Conservation (phyloP, 2,797 vertebrate genomes). For the Pseudochromis fuscus region DNA sequence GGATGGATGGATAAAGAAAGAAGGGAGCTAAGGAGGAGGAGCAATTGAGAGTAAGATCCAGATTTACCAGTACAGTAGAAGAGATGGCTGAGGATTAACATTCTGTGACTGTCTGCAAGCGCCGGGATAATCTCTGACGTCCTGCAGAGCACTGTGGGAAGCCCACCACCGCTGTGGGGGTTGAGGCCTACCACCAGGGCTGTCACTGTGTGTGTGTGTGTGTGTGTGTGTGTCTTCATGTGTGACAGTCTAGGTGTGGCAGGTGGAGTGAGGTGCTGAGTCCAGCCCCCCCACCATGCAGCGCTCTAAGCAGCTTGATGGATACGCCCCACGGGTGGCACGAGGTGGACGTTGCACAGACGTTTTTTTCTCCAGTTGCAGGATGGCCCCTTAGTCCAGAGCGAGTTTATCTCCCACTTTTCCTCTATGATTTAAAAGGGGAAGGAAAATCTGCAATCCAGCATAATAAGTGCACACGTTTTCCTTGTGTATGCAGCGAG, state of each 20-base stretch:
- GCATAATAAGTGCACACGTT: slow-evolving; percentile 40
- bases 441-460: slow-evolving; percentile 25
- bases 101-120: slow-evolving; percentile 80
- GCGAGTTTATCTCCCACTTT: slow-evolving; percentile 30
- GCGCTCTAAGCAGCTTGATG: slow-evolving; percentile 64
- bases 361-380: slow-evolving; percentile 25
- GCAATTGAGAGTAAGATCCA: slow-evolving; percentile 63
- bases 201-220: slow-evolving; percentile 45
- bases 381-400: slow-evolving; percentile 12
- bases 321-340: slow-evolving; percentile 54
- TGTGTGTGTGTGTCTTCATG: slow-evolving; percentile 23
- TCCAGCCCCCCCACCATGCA: slow-evolving; percentile 46
- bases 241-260: slow-evolving; percentile 62
- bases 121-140: slow-evolving; percentile 76
- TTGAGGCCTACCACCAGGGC: slow-evolving; percentile 68
- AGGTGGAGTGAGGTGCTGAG: slow-evolving; percentile 68
- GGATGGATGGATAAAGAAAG: slow-evolving; percentile 58
- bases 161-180: slow-evolving; percentile 66
- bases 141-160: slow-evolving; percentile 76
- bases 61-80: slow-evolving; percentile 74
- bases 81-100: slow-evolving; percentile 80
- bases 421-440: slow-evolving; percentile 24
- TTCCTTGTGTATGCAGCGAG: slow-evolving; percentile 21
- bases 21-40: slow-evolving; percentile 51
- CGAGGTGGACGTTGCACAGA: slow-evolving; percentile 29